Conservation (phyloP, 2,797 vertebrate species). For the Botia kubotai region DNA sequence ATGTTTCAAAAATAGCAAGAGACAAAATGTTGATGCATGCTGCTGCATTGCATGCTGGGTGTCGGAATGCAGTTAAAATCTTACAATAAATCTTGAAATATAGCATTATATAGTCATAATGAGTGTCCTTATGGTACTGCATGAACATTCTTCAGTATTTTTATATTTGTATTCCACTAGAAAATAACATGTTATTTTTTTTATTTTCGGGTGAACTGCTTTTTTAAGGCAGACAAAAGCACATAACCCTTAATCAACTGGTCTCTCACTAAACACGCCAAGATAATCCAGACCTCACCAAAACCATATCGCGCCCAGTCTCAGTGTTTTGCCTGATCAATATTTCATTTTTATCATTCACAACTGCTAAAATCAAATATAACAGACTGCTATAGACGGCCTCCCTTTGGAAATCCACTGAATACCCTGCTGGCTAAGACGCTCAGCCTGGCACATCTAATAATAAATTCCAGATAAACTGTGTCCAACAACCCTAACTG, state of each 20-base stretch:
- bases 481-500: constrained; percentile 17
- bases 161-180: no score
- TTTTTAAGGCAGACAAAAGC: constrained; percentile 13
- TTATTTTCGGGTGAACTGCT: constrained; percentile 15
- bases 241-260: neutral
- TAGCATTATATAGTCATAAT: no score
- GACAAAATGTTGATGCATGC: no score
- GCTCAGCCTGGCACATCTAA: constrained; percentile 37
- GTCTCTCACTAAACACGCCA: constrained; percentile 8
- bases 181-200: neutral
- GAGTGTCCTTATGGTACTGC: no score
- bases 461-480: constrained; percentile 57
- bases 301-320: constrained; percentile 42
- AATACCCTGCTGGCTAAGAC: constrained; percentile 40
- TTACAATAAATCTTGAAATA: no score
- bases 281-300: neutral
- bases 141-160: no score
- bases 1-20: no score
- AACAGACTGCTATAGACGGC: constrained; percentile 60
- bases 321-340: constrained; percentile 67
- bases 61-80: no score
- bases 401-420: constrained; percentile 57
- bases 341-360: constrained; percentile 73
- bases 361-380: constrained; percentile 67
- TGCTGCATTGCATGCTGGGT: no score